Evolutionary conservation across 2,888 invertebrate species (phyloP).

Genomic region (Eretmocerus hayati): DNA sequence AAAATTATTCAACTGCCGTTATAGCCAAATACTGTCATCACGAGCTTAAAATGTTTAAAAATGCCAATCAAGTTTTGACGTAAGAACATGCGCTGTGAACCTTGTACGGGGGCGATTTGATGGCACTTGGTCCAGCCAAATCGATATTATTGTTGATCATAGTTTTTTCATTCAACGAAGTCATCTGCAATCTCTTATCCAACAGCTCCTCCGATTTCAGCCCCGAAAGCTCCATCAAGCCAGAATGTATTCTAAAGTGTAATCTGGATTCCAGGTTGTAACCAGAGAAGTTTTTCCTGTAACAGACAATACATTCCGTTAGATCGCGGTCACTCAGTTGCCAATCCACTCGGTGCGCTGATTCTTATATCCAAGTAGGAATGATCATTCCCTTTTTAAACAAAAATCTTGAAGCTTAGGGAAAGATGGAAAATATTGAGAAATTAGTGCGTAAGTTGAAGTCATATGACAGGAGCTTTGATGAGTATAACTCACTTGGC

Average conservation of each 20-base stretch:
- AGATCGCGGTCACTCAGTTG: neutral
- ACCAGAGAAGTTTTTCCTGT: slow-evolving; percentile 79
- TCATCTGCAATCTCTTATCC: slow-evolving; percentile 20
- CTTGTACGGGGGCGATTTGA: slow-evolving; percentile 7
- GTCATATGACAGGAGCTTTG: neutral
- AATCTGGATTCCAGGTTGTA: slow-evolving; percentile 82
- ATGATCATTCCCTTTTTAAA: too few relatives aligned
- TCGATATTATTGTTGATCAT: slow-evolving; percentile 7
- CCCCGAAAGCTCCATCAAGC: slow-evolving; percentile 50
- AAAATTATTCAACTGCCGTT: too few relatives aligned
- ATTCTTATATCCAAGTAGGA: too few relatives aligned
- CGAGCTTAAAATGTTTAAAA: neutral
- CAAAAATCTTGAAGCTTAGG: too few relatives aligned
- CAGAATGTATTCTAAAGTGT: slow-evolving; percentile 83
- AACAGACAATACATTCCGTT: slow-evolving; percentile 33
- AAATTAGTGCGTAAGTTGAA: neutral
- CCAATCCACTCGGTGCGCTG: too few relatives aligned
- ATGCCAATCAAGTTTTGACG: slow-evolving; percentile 10
- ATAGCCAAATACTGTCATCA: neutral
- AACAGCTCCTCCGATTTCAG: slow-evolving; percentile 31
- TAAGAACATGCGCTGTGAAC: slow-evolving; percentile 11
- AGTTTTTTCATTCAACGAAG: neutral
- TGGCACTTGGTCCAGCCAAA: slow-evolving; percentile 7
- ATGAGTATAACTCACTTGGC: slow-evolving; percentile 62
- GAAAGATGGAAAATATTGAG: too few relatives aligned